Percentiles rank a stretch among this genome's conserved stretches.
Conservation (phyloP, 2,113 vertebrate genomes). For the Mirza zaza region DNA sequence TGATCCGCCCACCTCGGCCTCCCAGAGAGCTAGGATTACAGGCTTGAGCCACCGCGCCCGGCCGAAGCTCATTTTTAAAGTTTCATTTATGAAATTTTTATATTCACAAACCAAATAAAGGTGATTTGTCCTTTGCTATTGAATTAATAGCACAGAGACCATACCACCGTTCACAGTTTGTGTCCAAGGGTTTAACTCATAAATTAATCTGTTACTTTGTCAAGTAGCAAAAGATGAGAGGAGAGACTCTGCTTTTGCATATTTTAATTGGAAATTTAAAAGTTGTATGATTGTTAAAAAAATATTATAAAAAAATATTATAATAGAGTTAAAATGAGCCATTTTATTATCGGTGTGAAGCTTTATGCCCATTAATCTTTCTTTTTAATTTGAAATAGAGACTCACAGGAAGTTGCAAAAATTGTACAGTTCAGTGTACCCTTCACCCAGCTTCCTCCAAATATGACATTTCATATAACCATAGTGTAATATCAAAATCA, state of each 20-base stretch:
- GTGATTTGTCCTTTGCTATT: not conserved
- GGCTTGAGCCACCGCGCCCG: no score
- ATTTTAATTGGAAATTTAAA: slow-evolving; percentile 30
- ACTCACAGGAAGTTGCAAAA: not conserved
- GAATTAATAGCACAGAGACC: not conserved
- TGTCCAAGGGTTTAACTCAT: not conserved
- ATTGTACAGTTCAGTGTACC: not conserved
- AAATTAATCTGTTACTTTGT: slow-evolving; percentile 38
- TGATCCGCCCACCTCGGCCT: no score
- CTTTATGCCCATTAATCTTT: not conserved
- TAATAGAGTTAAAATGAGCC: not conserved
- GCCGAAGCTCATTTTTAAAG: not conserved
- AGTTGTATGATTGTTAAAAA: not conserved
- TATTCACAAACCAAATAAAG: not conserved
- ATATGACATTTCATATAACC: not conserved
- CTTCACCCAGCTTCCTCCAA: not conserved
- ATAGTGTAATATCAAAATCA: not conserved
- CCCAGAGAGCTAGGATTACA: no score
- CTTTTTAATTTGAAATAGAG: slow-evolving; percentile 17
- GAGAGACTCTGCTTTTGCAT: not conserved
- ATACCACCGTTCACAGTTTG: not conserved
- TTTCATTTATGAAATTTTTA: slow-evolving; percentile 18
- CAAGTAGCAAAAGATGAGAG: not conserved
- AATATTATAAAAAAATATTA: not conserved
- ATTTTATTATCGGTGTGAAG: not conserved